Conservation (phyloP, 2,888 invertebrate species). For the Petrolisthes manimaculis region DNA sequence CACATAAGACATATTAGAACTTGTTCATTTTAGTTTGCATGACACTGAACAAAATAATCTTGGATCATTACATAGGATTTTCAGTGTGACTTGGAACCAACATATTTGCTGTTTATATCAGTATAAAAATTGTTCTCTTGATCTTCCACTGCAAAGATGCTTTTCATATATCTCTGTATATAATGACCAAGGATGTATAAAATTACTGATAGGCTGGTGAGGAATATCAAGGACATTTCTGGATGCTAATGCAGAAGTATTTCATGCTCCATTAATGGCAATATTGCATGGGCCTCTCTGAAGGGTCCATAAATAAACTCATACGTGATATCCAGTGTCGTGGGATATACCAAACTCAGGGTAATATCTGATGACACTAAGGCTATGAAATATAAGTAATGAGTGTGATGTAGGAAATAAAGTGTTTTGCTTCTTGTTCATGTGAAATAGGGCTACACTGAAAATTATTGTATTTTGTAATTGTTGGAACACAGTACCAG, state of each 20-base stretch:
- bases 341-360: conserved; percentile 3
- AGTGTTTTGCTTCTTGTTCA: background rate
- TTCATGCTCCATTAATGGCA: background rate
- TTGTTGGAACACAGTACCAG: too few relatives aligned
- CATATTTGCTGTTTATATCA: background rate
- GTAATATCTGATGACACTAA: conserved; percentile 16
- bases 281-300: conserved; percentile 18
- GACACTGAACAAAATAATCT: too few relatives aligned
- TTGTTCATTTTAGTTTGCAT: too few relatives aligned
- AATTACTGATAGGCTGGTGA: background rate
- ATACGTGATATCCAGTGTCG: conserved; percentile 2
- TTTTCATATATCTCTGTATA: background rate
- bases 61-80: too few relatives aligned
- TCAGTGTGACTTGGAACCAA: too few relatives aligned
- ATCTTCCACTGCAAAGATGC: conserved; percentile 38
- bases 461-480: too few relatives aligned
- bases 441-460: too few relatives aligned
- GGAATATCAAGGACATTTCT: background rate
- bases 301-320: background rate
- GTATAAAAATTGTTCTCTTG: background rate
- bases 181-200: conserved; percentile 3
- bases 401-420: conserved; percentile 17
- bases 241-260: background rate
- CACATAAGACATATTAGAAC: too few relatives aligned
- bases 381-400: conserved; percentile 17